Conservation (phyloP, 2,797 vertebrate genomes). For the Mormyrops attenuatus region DNA sequence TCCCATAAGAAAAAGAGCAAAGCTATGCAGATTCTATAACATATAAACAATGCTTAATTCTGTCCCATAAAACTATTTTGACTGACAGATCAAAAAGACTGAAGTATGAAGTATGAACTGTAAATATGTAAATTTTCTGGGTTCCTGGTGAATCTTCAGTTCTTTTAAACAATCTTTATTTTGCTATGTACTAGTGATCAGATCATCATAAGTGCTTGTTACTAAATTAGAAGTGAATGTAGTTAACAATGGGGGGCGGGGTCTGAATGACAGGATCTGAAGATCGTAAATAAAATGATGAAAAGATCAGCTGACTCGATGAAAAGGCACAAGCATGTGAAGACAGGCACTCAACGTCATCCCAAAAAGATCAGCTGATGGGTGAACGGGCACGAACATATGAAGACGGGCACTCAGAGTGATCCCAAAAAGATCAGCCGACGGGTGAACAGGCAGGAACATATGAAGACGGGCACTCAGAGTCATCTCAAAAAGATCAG, state of each 20-base stretch:
- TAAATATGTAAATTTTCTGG: not conserved
- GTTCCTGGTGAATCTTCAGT: not conserved
- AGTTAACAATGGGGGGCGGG: not conserved
- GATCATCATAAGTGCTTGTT: not conserved
- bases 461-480: not conserved
- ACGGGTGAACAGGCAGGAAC: not conserved
- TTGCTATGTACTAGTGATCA: not conserved
- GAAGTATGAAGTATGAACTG: not conserved
- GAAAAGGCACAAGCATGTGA: slow-evolving; percentile 11
- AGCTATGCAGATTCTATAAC: not conserved
- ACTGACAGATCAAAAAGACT: slow-evolving; percentile 9
- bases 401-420: slow-evolving; percentile 17
- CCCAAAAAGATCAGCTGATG: not conserved
- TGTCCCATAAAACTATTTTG: not conserved
- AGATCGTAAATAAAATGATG: not conserved
- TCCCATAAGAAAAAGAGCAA: not conserved
- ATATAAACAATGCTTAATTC: not conserved
- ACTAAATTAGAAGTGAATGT: not conserved
- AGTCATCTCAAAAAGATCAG: not conserved
- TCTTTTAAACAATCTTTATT: not conserved
- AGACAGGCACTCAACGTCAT: slow-evolving; percentile 12
- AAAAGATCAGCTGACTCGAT: not conserved
- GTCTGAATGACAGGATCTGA: not conserved
- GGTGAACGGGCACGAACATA: not conserved
- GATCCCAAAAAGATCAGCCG: slow-evolving; percentile 43